phyloP scores from a whole-genome alignment of 2,113 vertebrate genomes.

The Ceyx cyanopectus region DNA sequence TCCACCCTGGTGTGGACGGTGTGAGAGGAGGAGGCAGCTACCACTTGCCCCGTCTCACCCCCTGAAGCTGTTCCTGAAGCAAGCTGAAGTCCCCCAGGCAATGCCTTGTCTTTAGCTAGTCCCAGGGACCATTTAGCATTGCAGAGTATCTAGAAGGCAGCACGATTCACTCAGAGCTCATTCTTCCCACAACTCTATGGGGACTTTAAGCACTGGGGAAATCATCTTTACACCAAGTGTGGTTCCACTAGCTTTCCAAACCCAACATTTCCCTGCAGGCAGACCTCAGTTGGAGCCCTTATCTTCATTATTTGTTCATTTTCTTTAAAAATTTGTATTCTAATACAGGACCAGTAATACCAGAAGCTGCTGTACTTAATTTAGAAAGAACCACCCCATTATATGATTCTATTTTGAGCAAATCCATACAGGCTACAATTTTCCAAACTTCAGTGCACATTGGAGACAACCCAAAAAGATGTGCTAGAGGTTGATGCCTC shows the following conservation, averaged over 20 bases:
- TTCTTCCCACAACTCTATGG: not conserved
- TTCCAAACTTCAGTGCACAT: not conserved
- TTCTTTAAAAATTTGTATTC: not conserved
- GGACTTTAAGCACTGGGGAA: not conserved
- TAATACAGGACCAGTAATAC: not conserved
- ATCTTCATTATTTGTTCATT: not conserved
- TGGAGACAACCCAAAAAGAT: not conserved
- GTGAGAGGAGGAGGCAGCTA: rapidly evolving
- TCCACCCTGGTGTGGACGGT: not conserved
- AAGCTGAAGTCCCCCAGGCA: not conserved
- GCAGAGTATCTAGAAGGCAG: not conserved
- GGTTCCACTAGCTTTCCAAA: not conserved
- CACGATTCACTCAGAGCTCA: not conserved
- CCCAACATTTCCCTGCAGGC: not conserved
- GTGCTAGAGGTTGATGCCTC: not conserved
- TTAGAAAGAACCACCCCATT: not conserved
- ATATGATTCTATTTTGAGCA: rapidly evolving
- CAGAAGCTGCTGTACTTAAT: not conserved
- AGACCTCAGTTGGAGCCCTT: not conserved
- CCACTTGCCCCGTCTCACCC: not conserved
- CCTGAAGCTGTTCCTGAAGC: not conserved
- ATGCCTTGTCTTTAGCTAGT: rapidly evolving
- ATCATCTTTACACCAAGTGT: not conserved
- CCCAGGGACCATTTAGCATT: not conserved
- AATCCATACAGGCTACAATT: not conserved